Base-by-base conservation (phyloP, 2,888 invertebrate genomes). In the Ellobium chinense region DNA sequence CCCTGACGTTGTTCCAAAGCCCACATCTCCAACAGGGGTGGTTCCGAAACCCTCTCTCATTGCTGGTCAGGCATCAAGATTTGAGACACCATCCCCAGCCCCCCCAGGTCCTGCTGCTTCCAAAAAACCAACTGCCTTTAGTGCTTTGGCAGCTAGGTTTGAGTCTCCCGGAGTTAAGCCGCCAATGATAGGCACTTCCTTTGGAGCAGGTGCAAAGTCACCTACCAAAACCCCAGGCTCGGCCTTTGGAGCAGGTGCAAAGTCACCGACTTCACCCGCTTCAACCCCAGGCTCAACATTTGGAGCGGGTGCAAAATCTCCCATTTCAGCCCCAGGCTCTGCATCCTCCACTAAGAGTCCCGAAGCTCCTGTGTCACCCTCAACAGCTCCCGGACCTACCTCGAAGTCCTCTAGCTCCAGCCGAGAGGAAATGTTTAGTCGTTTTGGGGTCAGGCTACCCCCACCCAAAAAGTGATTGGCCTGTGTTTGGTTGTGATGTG, bases 371-470 rank as follows among this genome's bases (percentile, higher is more conserved):
- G n/a, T n/a, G 9, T 18, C 54, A 54, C 18, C 12, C 18, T 14
- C 54, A 54, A 54, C 54, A 21, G 27, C 9, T 18, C n/a, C 62
- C n/a, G 9, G 9, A 18, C 7, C 14, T 62, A 12, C 27, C 62
- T 24, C 24, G 9, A 18, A 9, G 27, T 62, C 62, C n/a, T 37
- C 75, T 36, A 60, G 58, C 18, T 68, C 77, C 34, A 78, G 63
- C 63, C 58, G 70, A 24, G 70, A 78, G 31, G 78, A 80, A 60
- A 80, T 80, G 74, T n/a, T 80, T 18, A 12, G 66, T 5, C 73
- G 80, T 3, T 80, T 80, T 58, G 80, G 80, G 29, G 80, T 80
- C 9, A 73, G 68, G 27, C 36, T 80, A 14, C 80, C 80, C 14
- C 80, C 80, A 27, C 66, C 66, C 7, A 80, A 73, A 34, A 80